phyloP scores from a whole-genome alignment of 2,797 vertebrate species.

The Rhabdomys pumilio region DNA sequence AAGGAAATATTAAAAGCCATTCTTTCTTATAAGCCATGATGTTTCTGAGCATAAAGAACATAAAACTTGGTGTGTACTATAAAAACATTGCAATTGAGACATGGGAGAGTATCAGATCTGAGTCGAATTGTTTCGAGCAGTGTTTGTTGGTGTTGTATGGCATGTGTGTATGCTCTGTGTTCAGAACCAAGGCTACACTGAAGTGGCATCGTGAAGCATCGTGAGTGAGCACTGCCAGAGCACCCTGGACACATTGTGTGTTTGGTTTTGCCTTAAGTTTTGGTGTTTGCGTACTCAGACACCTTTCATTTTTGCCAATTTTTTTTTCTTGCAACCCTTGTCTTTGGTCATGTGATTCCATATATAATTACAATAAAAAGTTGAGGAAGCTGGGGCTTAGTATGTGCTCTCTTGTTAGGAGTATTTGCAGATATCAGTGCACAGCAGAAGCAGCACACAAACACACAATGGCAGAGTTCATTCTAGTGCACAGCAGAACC shows the following conservation, averaged over 20 bases:
- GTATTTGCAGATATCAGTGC: conserved; percentile 44
- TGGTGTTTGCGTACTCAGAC: not conserved
- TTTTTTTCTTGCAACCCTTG: not conserved
- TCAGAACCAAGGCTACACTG: not conserved
- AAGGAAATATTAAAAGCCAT: not conserved
- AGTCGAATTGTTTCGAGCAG: not conserved
- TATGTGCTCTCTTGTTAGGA: not conserved
- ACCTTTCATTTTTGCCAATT: not conserved
- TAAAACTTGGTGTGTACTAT: not conserved
- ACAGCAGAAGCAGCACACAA: not conserved
- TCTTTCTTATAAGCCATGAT: not conserved
- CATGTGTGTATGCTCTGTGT: not conserved
- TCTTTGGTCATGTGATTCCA: not conserved
- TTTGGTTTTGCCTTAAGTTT: not conserved
- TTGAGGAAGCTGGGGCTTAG: not conserved
- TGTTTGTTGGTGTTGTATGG: not conserved
- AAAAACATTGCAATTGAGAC: not conserved
- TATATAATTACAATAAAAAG: not conserved
- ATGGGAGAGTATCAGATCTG: not conserved
- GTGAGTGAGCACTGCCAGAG: too few species aligned
- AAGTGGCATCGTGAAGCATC: not conserved
- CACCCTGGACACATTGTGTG: not conserved
- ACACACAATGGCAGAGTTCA: too few species aligned
- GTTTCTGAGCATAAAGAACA: not conserved
- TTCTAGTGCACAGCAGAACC: too few species aligned